Evolutionary conservation across 2,797 vertebrate species (phyloP).

Genomic region (Gadopsis marmoratus): DNA sequence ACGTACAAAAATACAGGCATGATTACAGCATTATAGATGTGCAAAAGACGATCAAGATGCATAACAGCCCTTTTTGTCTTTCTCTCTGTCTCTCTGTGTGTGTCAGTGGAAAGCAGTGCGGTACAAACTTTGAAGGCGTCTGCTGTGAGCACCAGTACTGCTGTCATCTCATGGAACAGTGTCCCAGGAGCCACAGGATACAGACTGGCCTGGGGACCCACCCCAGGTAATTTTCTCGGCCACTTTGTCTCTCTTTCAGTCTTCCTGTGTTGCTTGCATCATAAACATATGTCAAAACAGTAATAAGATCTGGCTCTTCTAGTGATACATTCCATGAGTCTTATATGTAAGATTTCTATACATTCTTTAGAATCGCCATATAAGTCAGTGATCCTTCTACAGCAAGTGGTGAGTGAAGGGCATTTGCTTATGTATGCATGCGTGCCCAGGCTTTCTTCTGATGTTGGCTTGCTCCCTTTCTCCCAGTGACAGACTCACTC

Average conservation of each 20-base stretch:
- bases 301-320: background rate
- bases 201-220: conserved; percentile 91
- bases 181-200: conserved; percentile 91
- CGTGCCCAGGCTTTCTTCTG: conserved; percentile 1
- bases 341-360: background rate
- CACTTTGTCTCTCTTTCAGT: background rate
- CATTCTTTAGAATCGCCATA: background rate
- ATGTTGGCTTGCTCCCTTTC: conserved; percentile 8
- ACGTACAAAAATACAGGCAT: background rate
- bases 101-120: conserved; percentile 89
- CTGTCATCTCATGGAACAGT: conserved; percentile 87
- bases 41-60: background rate
- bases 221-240: conserved; percentile 82
- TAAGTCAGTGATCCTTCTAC: background rate
- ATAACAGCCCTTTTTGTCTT: conserved; percentile 2
- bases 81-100: background rate
- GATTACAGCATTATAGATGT: background rate
- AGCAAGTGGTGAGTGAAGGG: background rate
- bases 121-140: conserved; percentile 88
- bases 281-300: no score
- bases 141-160: conserved; percentile 85
- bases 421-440: conserved; percentile 7
- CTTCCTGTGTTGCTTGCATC: background rate
- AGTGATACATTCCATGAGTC: background rate
- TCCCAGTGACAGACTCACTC: conserved; percentile 4